Percentiles rank a stretch among this genome's conserved stretches.
Evolutionary conservation across 2,113 vertebrate species (phyloP).

Genomic region (Antechinus flavipes): DNA sequence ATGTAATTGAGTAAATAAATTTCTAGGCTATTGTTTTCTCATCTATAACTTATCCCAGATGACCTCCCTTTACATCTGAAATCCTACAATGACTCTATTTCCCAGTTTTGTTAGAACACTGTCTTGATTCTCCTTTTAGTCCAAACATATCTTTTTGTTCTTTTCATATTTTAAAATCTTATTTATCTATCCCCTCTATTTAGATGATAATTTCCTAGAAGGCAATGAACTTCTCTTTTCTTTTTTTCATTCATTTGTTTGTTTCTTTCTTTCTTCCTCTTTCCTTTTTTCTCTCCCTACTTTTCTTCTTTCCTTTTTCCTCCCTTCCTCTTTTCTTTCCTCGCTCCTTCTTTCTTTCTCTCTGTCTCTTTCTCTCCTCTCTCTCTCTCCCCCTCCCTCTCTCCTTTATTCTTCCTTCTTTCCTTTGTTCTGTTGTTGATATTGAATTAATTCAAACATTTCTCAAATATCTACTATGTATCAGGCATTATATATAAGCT

Average conservation of each 20-base stretch:
- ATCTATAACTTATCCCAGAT: not conserved
- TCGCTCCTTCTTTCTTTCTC: not conserved
- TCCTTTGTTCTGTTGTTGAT: not conserved
- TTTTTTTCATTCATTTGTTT: not conserved
- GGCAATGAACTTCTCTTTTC: not conserved
- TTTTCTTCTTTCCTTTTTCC: not conserved
- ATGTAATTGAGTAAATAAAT: not conserved
- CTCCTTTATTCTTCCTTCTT: not conserved
- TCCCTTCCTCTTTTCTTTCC: no score
- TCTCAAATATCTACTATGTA: not conserved
- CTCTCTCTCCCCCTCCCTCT: no score
- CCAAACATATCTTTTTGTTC: not conserved
- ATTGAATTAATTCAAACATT: not conserved
- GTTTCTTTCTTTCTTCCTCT: not conserved
- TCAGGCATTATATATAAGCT: not conserved
- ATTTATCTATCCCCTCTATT: not conserved
- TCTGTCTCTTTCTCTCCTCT: not conserved
- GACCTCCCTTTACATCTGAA: not conserved
- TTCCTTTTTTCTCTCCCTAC: accelerated
- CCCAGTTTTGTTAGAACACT: not conserved
- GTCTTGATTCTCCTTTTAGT: not conserved
- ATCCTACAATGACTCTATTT: not conserved
- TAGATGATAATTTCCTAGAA: not conserved
- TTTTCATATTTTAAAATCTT: not conserved
- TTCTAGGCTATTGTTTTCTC: not conserved